phyloP scores from a whole-genome alignment of 2,797 vertebrate species.

The Sarcophilus harrisii region DNA sequence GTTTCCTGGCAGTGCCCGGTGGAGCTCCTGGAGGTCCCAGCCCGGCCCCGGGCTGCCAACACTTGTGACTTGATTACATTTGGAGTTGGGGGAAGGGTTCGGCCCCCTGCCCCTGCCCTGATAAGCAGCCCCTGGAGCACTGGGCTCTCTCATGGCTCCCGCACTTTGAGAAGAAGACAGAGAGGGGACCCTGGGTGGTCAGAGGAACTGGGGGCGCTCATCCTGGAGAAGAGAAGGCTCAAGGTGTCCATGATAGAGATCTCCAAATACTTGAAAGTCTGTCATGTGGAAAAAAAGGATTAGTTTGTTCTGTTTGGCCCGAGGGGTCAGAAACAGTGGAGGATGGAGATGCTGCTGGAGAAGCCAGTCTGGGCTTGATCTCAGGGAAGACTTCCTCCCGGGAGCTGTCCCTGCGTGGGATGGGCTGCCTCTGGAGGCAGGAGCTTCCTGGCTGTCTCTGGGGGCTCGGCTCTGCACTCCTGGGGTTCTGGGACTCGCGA shows the following conservation, averaged over 20 bases:
- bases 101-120: not conserved
- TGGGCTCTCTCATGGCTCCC: not conserved
- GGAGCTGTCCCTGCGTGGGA: not conserved
- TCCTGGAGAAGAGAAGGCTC: not conserved
- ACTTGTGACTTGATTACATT: not conserved
- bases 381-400: not conserved
- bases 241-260: not conserved
- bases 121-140: not conserved
- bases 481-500: not conserved
- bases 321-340: not conserved
- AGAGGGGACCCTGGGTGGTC: not conserved
- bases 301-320: not conserved
- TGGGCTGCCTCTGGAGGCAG: too few species aligned
- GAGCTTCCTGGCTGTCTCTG: not conserved
- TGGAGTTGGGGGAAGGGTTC: not conserved
- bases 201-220: not conserved
- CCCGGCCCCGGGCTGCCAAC: not conserved
- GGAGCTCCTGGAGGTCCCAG: not conserved
- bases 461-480: not conserved
- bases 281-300: not conserved
- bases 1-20: not conserved
- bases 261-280: not conserved
- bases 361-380: not conserved
- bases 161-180: not conserved
- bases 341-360: not conserved